Evolutionary conservation across 1,140 invertebrate species (phyloP), one percentile per base, ranked within the genome.

Genomic region (Gonioctena quinquepunctata): DNA sequence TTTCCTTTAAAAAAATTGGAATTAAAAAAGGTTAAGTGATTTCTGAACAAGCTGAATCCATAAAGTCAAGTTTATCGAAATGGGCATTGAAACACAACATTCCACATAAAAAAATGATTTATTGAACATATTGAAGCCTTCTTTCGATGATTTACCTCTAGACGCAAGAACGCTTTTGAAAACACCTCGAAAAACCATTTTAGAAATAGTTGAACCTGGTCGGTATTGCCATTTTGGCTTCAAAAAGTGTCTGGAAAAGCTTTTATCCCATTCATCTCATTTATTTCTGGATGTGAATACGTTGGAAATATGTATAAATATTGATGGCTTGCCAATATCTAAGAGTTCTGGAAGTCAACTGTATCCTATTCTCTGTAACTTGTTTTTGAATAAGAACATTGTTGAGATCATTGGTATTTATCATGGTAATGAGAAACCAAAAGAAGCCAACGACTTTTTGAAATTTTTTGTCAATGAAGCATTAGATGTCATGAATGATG

Each of bases 311-410:
- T 13, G 16, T 54, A 16, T 54, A 54, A 69, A 63, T 69, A 63
- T 69, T 52, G 59, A 69, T 63, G 67, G 60, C 26, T 27, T 69
- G 16, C 67, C 67, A 3, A 5, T 69, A 26, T 18, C 8, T 19
- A 52, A 63, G n/a, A 33, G 26, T 11, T 63, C 59, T 63, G 7
- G 42, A 18, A 63, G 57, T n/a, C 67, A 69, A 52, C 21, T 69
- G 27, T 69, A 52, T 21, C 67, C 67, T 7, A 68, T 60, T 42
- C 42, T 61, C 25, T 19, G 16, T n/a, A 54, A 25, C 21, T 22
- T 61, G 13, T n/a, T 56, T n/a, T n/a, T n/a, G n/a, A n/a, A n/a
- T n/a, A n/a, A 21, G 19, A 23, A 56, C 19, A 19, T 22, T 22
- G 21, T 56, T 19, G 52, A 56, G 13, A 56, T 56, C 11, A 56